Conservation (phyloP, 2,797 vertebrate species). For the Microhierax caerulescens region DNA sequence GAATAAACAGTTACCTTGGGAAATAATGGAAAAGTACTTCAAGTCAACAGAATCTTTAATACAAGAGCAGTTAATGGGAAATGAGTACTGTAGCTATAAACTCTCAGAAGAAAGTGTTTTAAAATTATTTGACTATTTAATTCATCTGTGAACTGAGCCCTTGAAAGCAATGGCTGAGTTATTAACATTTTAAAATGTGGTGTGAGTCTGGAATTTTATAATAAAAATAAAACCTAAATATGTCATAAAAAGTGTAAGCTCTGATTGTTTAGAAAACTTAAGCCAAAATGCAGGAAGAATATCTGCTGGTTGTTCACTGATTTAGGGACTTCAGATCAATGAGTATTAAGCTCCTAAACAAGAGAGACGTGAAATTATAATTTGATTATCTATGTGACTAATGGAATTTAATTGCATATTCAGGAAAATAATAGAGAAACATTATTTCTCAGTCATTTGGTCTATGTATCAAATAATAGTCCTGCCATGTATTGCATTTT, state of each 20-base stretch:
- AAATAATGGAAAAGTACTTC: not conserved
- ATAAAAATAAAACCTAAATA: not conserved
- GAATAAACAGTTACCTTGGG: not conserved
- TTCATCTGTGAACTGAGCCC: not conserved
- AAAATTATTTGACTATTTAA: not conserved
- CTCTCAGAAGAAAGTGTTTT: not conserved
- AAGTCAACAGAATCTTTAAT: not conserved
- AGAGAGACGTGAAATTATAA: not conserved
- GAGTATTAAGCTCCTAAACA: not conserved
- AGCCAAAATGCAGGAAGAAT: not conserved
- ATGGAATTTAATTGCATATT: not conserved
- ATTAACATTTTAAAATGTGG: not conserved
- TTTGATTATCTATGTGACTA: not conserved
- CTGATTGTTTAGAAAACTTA: not conserved
- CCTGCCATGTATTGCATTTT: not conserved
- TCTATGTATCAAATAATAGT: not conserved
- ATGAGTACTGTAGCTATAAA: not conserved
- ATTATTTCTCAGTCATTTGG: not conserved
- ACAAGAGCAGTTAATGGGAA: not conserved
- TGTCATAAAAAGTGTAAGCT: not conserved
- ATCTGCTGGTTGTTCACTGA: not conserved
- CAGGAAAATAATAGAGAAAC: not conserved
- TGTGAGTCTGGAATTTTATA: not conserved
- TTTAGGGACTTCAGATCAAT: not conserved
- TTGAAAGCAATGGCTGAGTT: not conserved